A percentile compares a stretch with the other conserved stretches of the same genome.
These are phyloP conservation scores for Meta bourneti DNA, from an alignment of 2,888 invertebrate genomes.

Conservation along the genomic window DNA sequence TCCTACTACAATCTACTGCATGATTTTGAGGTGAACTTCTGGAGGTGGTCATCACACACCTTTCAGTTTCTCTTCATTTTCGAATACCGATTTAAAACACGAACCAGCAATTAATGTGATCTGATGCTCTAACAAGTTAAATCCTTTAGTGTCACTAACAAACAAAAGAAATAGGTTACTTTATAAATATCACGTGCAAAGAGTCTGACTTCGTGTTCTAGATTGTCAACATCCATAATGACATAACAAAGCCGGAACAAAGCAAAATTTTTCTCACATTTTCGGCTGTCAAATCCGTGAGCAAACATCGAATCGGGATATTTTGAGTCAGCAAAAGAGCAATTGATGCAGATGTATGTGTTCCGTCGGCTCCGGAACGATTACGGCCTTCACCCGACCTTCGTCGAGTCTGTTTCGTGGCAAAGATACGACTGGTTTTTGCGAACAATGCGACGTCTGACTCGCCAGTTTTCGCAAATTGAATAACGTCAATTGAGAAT, in stretches of 20 bases:
- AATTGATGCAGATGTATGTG: conserved; percentile 2
- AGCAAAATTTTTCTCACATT: conserved; percentile 17
- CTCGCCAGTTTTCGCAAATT: background rate
- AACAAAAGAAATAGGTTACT: no score
- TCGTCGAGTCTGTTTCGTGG: background rate
- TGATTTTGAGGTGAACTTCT: no score
- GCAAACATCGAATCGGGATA: background rate
- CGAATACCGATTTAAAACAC: no score
- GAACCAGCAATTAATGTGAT: no score
- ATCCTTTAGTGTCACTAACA: no score
- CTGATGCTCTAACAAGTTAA: no score
- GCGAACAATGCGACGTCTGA: background rate
- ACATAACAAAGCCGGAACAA: background rate
- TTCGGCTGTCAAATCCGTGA: background rate
- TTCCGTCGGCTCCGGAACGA: background rate
- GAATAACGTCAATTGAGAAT: background rate
- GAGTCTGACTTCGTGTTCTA: background rate
- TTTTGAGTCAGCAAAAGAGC: background rate
- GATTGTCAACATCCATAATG: conserved; percentile 9
- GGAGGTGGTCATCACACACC: no score
- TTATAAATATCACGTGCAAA: no score
- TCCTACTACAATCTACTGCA: no score
- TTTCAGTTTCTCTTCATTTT: no score
- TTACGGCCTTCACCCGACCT: conserved; percentile 5
- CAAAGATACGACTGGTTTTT: background rate